phyloP scores from a whole-genome alignment of 2,113 vertebrate genomes.

The Psittacus erithacus region DNA sequence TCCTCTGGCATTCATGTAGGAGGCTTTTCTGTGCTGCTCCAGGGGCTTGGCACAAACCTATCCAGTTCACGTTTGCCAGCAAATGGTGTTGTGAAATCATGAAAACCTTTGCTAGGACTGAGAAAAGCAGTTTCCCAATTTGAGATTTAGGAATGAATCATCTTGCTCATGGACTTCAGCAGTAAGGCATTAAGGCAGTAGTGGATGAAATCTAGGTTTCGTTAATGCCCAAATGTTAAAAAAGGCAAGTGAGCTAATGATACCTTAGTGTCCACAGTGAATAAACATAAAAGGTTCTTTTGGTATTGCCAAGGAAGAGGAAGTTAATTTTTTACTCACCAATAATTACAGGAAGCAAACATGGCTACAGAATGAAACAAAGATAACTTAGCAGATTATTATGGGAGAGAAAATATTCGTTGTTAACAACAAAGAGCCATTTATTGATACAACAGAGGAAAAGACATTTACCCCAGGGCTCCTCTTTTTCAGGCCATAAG shows the following conservation, averaged over 20 bases:
- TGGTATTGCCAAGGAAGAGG: background rate
- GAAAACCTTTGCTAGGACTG: background rate
- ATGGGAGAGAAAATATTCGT: background rate
- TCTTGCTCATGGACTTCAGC: background rate
- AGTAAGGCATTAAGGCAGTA: background rate
- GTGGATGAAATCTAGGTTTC: background rate
- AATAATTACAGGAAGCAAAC: slow-evolving; percentile 3
- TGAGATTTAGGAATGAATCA: background rate
- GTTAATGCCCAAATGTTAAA: background rate
- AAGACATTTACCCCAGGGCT: background rate
- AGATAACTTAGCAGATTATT: background rate
- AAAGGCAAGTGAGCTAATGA: background rate
- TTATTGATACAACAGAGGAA: background rate
- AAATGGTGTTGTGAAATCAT: background rate
- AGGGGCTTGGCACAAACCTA: background rate
- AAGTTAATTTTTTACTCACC: background rate
- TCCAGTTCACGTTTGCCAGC: background rate
- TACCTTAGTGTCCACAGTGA: background rate
- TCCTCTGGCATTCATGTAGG: background rate
- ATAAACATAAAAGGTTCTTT: background rate
- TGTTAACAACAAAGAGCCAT: background rate
- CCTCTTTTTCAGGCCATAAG: background rate
- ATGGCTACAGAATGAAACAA: background rate
- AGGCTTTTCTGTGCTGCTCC: background rate
- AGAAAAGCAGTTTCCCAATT: background rate